These are phyloP conservation scores for Xanthostigma xanthostigma DNA, from an alignment of 2,888 invertebrate species.

Conservation along the genomic window DNA sequence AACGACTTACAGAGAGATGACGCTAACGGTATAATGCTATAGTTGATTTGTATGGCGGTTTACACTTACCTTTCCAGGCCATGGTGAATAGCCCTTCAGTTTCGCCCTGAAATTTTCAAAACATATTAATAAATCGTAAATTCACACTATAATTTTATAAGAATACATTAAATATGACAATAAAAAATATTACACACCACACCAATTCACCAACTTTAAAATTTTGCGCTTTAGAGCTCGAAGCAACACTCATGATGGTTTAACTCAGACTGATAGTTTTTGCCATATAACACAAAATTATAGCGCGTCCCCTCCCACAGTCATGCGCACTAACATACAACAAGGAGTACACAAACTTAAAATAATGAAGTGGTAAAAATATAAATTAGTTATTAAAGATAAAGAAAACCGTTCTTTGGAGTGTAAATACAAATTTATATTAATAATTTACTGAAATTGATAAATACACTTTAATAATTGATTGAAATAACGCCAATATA, in stretches of 20 bases:
- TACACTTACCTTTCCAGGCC: slow-evolving; percentile 89
- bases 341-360: too few species aligned
- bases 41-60: slow-evolving; percentile 5
- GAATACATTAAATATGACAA: slow-evolving; percentile 4
- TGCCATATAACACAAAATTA: neutral
- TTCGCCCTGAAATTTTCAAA: slow-evolving; percentile 66
- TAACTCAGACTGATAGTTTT: slow-evolving; percentile 19
- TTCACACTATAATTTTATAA: slow-evolving; percentile 1
- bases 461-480: too few species aligned
- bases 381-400: too few species aligned
- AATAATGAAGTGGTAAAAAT: too few species aligned
- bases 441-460: too few species aligned
- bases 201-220: slow-evolving; percentile 52
- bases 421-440: too few species aligned
- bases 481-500: too few species aligned
- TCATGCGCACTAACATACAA: slow-evolving; percentile 10
- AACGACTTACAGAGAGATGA: neutral
- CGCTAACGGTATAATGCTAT: neutral
- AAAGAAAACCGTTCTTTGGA: too few species aligned
- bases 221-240: slow-evolving; percentile 34
- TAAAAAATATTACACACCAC: slow-evolving; percentile 37
- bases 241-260: slow-evolving; percentile 10
- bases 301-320: neutral
- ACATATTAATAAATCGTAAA: slow-evolving; percentile 19
- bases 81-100: slow-evolving; percentile 94